Evolutionary conservation across 2,888 invertebrate genomes (phyloP), one percentile per base, ranked within the genome.

Genomic region (Stenodera caucasica): DNA sequence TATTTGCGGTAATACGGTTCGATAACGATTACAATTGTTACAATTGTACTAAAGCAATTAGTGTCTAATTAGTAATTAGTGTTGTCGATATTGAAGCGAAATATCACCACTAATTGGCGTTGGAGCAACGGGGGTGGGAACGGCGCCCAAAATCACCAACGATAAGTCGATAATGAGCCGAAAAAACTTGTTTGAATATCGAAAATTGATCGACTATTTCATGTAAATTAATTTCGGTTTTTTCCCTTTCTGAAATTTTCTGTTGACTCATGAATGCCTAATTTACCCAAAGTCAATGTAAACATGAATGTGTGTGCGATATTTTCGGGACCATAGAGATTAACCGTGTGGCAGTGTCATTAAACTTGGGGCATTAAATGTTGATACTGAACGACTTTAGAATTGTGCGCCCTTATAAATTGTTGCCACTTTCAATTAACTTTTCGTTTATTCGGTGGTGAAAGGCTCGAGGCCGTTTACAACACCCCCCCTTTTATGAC

Each of bases 381-480:
- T 55, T 67, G 62, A 68, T 66, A 60, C 58, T 56, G 57, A 68
- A 64, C 58, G 65, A 68, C 68, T 66, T 53, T 58, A 45, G 45
- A 6, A 57, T 50, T 54, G 53, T 61, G 62, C 61, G 64, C 69
- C 61, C 66, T 45, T 64, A 69, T 66, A 69, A 70, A 69, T 70
- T 69, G 68, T 68, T 67, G 66, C 63, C 65, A 63, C 64, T 63
- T 68, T 66, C 67, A 66, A 70, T 70, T 68, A 68, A 64, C 66
- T 65, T 63, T 67, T 67, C 66, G 64, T 67, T 68, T 26, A 64
- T 63, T 66, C 58, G 53, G 12, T n/a, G 2, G 21, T 9, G 14
- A 35, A 53, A 53, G 45, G 21, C 45, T 45, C 6, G 21, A 23
- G 23, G 45, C 45, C 11, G n/a, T 40, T 40, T 7, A 18, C 21